These are phyloP conservation scores for Himalopsyche phryganea DNA, from an alignment of 1,140 invertebrate genomes.

Conservation along the genomic window DNA sequence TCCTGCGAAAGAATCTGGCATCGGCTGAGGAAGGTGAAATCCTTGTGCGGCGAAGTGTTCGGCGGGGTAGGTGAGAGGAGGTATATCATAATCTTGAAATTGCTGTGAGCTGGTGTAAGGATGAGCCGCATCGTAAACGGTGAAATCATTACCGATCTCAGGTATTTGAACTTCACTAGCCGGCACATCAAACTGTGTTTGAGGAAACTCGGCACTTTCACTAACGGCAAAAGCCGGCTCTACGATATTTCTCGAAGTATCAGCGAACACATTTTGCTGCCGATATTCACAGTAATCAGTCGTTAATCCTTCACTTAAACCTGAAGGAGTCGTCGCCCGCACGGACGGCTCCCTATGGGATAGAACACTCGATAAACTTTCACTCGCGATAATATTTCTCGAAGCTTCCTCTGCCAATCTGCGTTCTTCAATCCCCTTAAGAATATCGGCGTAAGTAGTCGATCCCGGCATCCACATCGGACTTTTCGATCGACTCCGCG, in stretches of 20 bases:
- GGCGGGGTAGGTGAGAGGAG: conserved; percentile 27
- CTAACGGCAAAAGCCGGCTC: not conserved
- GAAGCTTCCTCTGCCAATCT: conserved; percentile 12
- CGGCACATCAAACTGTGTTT: not conserved
- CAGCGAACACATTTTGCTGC: not conserved
- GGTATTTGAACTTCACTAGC: conserved; percentile 6
- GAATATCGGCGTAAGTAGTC: conserved; percentile 73
- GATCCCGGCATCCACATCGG: conserved; percentile 70
- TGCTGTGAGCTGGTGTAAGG: not conserved
- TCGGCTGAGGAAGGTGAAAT: conserved; percentile 31
- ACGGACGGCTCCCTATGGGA: not conserved
- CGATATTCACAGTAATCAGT: conserved; percentile 8
- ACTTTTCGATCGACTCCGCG: conserved; percentile 59
- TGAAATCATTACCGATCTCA: not conserved
- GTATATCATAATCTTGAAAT: conserved; percentile 27
- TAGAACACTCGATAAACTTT: conserved; percentile 21
- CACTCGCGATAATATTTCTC: conserved; percentile 5
- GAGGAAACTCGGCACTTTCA: too few species aligned
- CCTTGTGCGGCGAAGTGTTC: conserved; percentile 33
- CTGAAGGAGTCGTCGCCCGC: not conserved
- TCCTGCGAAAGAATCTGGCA: conserved; percentile 23
- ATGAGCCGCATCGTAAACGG: not conserved
- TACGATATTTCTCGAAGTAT: not conserved
- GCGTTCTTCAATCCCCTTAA: conserved; percentile 56
- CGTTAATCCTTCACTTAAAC: conserved; percentile 5